Evolutionary conservation across 1,140 invertebrate genomes (phyloP), one percentile per base, ranked within the genome.

Genomic region (Drosophila arawakana): DNA sequence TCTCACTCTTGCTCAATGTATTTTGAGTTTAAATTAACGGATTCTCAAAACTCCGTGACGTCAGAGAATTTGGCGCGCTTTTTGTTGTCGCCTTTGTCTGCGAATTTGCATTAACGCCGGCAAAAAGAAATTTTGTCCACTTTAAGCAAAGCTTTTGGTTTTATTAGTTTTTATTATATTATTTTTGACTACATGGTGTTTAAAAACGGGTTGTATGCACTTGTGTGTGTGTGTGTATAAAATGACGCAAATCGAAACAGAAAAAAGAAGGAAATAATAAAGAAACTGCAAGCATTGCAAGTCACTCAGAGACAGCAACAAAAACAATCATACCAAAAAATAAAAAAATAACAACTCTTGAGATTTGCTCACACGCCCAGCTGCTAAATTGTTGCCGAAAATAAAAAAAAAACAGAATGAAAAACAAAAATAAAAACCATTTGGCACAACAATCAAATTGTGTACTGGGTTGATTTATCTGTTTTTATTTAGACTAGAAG

Each of bases 191-290:
- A 44, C 8, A 67, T 50, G 66, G 73, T 86, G 73, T 54, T 67
- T 75, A 66, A 49, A 69, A 55, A 43, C 41, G 1, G 11, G 13
- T 30, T 30, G 25, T 30, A 30, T 30, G 25, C 3, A 13, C 6
- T 13, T 6, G 41, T 10, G 46, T 52, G 46, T 15, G 15, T 67
- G 37, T 44, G 35, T 55, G 47, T 47, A 58, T 68, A 70, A 62
- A 84, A 89, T 89, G 84, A 89, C 85, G 85, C 75, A 89, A 88
- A 84, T 81, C 55, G 72, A 78, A 73, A 86, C 73, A 85, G 76
- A 75, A 72, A 67, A 81, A 55, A n/a, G 47, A 58, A 30, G 25
- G 25, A 35, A 70, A 52, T n/a, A 68, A 47, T 25, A 30, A 61
- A 69, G 72, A 75, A 77, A 67, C 54, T 81, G 80, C 77, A 74